These are phyloP conservation scores for Drosophila yooni DNA, from an alignment of 2,888 invertebrate genomes.

Conservation along the genomic window DNA sequence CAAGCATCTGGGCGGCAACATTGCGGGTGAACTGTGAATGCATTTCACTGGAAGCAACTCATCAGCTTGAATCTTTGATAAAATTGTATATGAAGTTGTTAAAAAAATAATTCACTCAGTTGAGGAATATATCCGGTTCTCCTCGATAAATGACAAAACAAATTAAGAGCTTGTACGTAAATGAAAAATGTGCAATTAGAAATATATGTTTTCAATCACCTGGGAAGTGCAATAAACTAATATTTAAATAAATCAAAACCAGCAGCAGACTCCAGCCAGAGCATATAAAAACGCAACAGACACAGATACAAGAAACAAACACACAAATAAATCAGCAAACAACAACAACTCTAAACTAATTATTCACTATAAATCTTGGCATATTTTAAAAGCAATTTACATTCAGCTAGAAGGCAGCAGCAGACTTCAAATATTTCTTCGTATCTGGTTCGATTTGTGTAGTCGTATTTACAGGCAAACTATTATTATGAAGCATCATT, in stretches of 20 bases:
- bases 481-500: constrained; percentile 47
- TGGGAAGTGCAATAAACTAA: constrained; percentile 41
- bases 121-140: constrained; percentile 2
- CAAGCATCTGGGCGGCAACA: constrained; percentile 41
- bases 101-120: not conserved
- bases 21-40: constrained; percentile 6
- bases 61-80: constrained; percentile 1
- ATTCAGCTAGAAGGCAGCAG: constrained; percentile 43
- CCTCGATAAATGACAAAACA: constrained; percentile 5
- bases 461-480: not conserved
- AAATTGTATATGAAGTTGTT: not conserved
- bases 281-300: constrained; percentile 1
- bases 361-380: constrained; percentile 38
- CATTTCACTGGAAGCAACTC: not conserved
- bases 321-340: not conserved
- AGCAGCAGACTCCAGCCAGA: constrained; percentile 35
- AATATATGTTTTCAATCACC: too few species aligned
- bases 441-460: constrained; percentile 24
- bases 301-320: constrained; percentile 3
- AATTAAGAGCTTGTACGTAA: constrained; percentile 5
- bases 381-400: constrained; percentile 66
- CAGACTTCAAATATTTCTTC: constrained; percentile 26
- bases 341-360: constrained; percentile 27
- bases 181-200: not conserved
- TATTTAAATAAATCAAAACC: constrained; percentile 69